phyloP scores from a whole-genome alignment of 2,113 vertebrate genomes.

The Tachycineta bicolor region DNA sequence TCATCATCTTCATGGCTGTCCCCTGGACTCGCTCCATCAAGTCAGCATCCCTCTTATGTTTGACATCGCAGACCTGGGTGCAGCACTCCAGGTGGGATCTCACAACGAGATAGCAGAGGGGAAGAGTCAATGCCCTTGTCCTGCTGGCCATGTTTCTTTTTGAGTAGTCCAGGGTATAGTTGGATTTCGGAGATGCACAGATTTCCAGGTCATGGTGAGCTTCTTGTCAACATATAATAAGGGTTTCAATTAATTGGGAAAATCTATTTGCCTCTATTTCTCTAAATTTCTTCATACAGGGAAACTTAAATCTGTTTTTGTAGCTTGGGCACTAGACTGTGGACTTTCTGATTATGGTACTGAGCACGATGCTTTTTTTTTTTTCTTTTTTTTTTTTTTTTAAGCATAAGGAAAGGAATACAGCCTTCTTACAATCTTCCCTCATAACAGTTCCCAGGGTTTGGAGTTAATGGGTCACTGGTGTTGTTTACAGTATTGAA shows the following conservation, averaged over 20 bases:
- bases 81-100: not conserved
- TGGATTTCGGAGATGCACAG: not conserved
- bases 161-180: not conserved
- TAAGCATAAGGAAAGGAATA: not conserved
- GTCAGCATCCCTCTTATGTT: not conserved
- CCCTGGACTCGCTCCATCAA: not conserved
- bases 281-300: not conserved
- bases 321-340: not conserved
- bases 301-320: not conserved
- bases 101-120: not conserved
- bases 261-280: not conserved
- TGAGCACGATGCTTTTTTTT: not conserved
- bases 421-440: not conserved
- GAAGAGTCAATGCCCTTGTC: not conserved
- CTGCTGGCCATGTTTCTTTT: not conserved
- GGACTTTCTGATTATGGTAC: not conserved
- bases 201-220: not conserved
- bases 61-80: not conserved
- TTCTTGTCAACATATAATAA: not conserved
- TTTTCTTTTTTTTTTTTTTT: not conserved
- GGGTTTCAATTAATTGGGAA: not conserved
- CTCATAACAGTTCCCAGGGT: not conserved
- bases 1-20: not conserved
- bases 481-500: constrained; percentile 13
- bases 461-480: constrained; percentile 29